phyloP scores from a whole-genome alignment of 2,113 vertebrate genomes.

The Oncorhynchus clarkii region DNA sequence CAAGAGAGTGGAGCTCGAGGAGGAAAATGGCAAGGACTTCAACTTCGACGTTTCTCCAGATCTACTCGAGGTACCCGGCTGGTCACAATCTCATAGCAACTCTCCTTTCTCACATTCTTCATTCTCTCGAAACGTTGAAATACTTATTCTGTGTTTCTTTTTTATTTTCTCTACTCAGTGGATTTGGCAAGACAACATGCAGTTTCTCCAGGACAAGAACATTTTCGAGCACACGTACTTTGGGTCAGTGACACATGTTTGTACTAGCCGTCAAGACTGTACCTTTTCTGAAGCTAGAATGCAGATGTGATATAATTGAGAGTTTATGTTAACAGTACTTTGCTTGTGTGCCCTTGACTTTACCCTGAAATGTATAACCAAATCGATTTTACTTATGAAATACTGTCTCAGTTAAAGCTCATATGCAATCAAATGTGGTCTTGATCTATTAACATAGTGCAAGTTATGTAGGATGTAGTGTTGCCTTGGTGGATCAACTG shows the following conservation, averaged over 20 bases:
- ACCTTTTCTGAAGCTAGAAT: no score
- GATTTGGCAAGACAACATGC: constrained; percentile 99
- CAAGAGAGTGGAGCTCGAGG: constrained; percentile 94
- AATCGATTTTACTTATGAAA: no score
- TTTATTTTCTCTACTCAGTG: constrained; percentile 75
- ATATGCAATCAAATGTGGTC: no score
- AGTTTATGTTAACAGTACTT: no score
- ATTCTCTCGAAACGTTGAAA: not conserved
- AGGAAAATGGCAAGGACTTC: constrained; percentile 93
- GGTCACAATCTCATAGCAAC: not conserved
- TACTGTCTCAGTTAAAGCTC: no score
- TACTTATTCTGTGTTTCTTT: not conserved
- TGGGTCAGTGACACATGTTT: constrained; percentile 78
- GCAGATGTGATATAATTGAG: no score
- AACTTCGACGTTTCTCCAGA: constrained; percentile 97
- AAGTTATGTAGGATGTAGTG: not conserved
- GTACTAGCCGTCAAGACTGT: not conserved
- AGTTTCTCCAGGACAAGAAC: constrained; percentile 99
- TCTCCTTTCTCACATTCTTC: not conserved
- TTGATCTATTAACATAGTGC: no score
- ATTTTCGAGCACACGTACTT: constrained; percentile 99
- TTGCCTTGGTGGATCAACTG: not conserved
- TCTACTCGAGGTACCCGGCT: constrained; percentile 84
- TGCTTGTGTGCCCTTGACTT: no score
- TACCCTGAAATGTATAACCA: no score